Base-by-base conservation (phyloP, 2,888 invertebrate species). In the Willowsia nigromaculata region DNA sequence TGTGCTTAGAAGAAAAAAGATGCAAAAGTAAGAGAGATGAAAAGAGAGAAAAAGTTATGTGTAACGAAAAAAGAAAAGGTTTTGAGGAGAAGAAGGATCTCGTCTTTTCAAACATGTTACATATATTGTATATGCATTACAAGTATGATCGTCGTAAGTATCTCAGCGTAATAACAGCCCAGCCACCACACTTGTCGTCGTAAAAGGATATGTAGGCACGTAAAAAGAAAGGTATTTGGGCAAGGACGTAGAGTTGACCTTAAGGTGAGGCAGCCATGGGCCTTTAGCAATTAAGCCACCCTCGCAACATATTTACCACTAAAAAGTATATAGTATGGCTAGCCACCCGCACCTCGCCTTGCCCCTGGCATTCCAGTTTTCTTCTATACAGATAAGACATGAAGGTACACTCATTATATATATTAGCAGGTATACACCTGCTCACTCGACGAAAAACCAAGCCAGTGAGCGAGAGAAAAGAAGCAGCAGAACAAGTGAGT, bases 211-310 rank as follows among this genome's bases (percentile, higher is more conserved):
- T 71, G 78, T 87, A 87, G 87, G 87, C 50, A 87, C 62, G 85
- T 59, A 85, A 85, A 68, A 84, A 88, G 88, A 88, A 91, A 91
- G 91, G 91, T 92, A 92, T 92, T 91, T 91, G 91, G 92, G 92
- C 92, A 92, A 92, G 92, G 92, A 92, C 92, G 92, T 91, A 91
- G 91, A 92, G 90, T 90, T 92, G 92, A 92, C 92, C 92, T 92
- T 92, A 91, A 92, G 92, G 92, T 92, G 92, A 92, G 92, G 91
- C 92, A 91, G 91, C 92, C 92, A 91, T 92, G 91, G 92, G 92
- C 92, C 92, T 91, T 92, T 91, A 91, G 92, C 92, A 92, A 92
- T 92, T 92, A 91, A 92, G 88, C 92, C 92, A 92, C 92, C 92
- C 92, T 92, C 92, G 91, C 92, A 92, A 92, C 87, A 91, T 91